Evolutionary conservation across 2,797 vertebrate genomes (phyloP).

Genomic region (Poecilia picta): DNA sequence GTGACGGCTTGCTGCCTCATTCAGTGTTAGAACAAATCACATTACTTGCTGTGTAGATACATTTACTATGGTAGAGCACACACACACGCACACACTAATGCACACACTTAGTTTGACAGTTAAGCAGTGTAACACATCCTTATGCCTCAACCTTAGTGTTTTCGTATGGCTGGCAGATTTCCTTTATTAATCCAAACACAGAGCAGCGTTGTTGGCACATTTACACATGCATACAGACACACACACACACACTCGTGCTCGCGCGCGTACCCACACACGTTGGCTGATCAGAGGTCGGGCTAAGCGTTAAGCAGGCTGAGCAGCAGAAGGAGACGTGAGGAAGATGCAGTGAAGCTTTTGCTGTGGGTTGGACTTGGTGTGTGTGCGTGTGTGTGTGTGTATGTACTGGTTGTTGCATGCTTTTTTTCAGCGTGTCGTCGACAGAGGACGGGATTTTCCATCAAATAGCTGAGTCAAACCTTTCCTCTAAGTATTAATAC

Average conservation of each 20-base stretch:
- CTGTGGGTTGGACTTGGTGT: constrained; percentile 33
- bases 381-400: constrained; percentile 13
- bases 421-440: not conserved
- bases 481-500: not conserved
- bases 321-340: constrained; percentile 60
- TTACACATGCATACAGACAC: constrained; percentile 49
- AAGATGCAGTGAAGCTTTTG: constrained; percentile 42
- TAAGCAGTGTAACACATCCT: constrained; percentile 73
- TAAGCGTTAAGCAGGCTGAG: constrained; percentile 76
- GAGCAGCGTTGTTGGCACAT: constrained; percentile 72
- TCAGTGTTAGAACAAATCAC: constrained; percentile 62
- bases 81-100: constrained; percentile 46
- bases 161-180: constrained; percentile 80
- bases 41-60: constrained; percentile 58
- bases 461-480: not conserved
- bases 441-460: not conserved
- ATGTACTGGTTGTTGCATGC: not conserved
- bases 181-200: constrained; percentile 81
- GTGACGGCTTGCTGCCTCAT: constrained; percentile 48
- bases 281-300: constrained; percentile 78
- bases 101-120: constrained; percentile 69
- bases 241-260: constrained; percentile 58
- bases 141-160: constrained; percentile 61
- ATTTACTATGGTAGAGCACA: constrained; percentile 63
- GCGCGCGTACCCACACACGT: constrained; percentile 66